These are phyloP conservation scores for Loripinus fragilis DNA, from an alignment of 2,888 invertebrate species.

Conservation along the genomic window DNA sequence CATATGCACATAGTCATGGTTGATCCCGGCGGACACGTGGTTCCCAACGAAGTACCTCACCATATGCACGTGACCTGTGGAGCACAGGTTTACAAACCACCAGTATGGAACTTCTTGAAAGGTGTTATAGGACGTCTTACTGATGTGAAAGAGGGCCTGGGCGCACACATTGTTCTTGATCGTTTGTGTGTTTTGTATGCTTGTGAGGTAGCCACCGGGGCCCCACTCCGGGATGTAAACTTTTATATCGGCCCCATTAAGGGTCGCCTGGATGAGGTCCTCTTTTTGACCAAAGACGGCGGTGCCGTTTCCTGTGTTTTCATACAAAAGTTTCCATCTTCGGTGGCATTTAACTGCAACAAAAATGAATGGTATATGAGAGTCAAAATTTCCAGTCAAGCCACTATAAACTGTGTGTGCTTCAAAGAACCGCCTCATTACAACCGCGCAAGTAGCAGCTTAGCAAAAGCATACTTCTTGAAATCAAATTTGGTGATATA, in stretches of 20 bases:
- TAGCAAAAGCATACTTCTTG: too few species aligned
- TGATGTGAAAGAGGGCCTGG: constrained; percentile 59
- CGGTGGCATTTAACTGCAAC: constrained; percentile 63
- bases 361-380: not conserved
- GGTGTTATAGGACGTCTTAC: constrained; percentile 49
- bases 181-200: constrained; percentile 58
- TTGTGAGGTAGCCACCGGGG: constrained; percentile 58
- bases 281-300: constrained; percentile 58
- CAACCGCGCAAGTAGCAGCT: too few species aligned
- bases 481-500: too few species aligned
- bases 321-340: constrained; percentile 61
- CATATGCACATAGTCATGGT: constrained; percentile 50
- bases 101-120: constrained; percentile 58
- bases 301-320: constrained; percentile 60
- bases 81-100: constrained; percentile 59
- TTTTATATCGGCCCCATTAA: constrained; percentile 61
- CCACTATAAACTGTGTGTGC: too few species aligned
- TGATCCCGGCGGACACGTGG: constrained; percentile 52
- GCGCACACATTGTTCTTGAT: constrained; percentile 59
- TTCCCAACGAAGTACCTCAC: constrained; percentile 57
- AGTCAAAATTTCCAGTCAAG: too few species aligned
- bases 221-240: constrained; percentile 64
- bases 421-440: too few species aligned
- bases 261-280: constrained; percentile 52
- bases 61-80: constrained; percentile 58